These are phyloP conservation scores for Harpalus rubripes DNA, from an alignment of 2,888 invertebrate species.

Conservation along the genomic window DNA sequence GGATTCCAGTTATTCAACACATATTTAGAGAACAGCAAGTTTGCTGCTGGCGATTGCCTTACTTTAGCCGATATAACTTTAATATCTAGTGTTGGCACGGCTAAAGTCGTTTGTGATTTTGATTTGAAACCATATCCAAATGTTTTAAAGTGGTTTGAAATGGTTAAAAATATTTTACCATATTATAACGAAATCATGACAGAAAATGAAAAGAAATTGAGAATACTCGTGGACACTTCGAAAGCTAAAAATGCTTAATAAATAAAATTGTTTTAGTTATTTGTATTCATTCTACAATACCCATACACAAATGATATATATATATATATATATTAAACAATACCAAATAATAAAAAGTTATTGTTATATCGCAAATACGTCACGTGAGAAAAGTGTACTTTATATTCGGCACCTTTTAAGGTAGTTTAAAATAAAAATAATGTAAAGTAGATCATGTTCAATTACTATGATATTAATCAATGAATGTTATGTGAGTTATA, in stretches of 20 bases:
- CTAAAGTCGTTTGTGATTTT: slow-evolving; percentile 61
- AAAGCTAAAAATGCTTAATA: slow-evolving; percentile 24
- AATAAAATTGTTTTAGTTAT: too few relatives aligned
- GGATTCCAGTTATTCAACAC: slow-evolving; percentile 76
- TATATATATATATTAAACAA: too few relatives aligned
- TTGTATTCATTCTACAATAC: too few relatives aligned
- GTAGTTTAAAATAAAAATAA: too few relatives aligned
- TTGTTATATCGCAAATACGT: too few relatives aligned
- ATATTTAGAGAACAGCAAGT: slow-evolving; percentile 75
- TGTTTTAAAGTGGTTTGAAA: slow-evolving; percentile 42
- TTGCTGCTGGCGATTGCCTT: slow-evolving; percentile 77
- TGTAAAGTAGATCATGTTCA: too few relatives aligned
- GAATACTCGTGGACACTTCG: slow-evolving; percentile 24
- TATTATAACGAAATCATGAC: slow-evolving; percentile 52
- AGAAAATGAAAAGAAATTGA: slow-evolving; percentile 51
- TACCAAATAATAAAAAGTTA: too few relatives aligned
- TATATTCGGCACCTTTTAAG: too few relatives aligned
- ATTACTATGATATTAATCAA: too few relatives aligned
- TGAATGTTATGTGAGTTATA: too few relatives aligned
- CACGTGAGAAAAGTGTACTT: too few relatives aligned
- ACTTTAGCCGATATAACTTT: slow-evolving; percentile 79
- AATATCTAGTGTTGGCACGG: slow-evolving; percentile 75
- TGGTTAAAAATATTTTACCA: slow-evolving; percentile 39
- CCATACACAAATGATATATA: too few relatives aligned
- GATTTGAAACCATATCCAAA: slow-evolving; percentile 52